These are phyloP conservation scores for Aphyosemion australe DNA, from an alignment of 2,113 vertebrate species.

Conservation along the genomic window DNA sequence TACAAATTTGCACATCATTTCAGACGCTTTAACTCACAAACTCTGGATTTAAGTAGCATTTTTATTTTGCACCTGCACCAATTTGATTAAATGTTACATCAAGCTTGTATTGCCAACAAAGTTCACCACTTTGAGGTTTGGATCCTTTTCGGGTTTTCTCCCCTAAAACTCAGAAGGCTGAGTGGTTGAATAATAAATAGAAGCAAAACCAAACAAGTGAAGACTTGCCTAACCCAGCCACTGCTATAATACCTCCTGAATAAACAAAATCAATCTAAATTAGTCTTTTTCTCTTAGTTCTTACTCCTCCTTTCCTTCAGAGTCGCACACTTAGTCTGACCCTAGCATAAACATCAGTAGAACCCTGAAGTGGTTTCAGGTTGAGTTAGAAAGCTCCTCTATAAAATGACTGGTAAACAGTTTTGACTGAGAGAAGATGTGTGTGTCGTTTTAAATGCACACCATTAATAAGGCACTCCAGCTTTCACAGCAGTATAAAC, in stretches of 20 bases:
- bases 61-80: too few species aligned
- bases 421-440: slow-evolving; percentile 28
- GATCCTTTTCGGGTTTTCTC: too few species aligned
- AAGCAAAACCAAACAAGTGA: slow-evolving; percentile 35
- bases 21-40: too few species aligned
- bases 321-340: too few species aligned
- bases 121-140: too few species aligned
- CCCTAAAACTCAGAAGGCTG: too few species aligned
- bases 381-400: slow-evolving; percentile 20
- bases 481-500: slow-evolving; percentile 13
- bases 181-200: slow-evolving; percentile 23
- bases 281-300: background rate
- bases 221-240: background rate
- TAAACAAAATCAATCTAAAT: slow-evolving; percentile 5
- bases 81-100: too few species aligned
- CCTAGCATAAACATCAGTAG: slow-evolving; percentile 41
- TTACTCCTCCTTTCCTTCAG: slow-evolving; percentile 1
- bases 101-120: too few species aligned
- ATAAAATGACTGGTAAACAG: slow-evolving; percentile 53
- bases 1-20: too few species aligned
- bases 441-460: slow-evolving; percentile 34
- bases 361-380: slow-evolving; percentile 47
- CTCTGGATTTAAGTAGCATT: too few species aligned
- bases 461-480: slow-evolving; percentile 9
- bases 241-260: background rate